These are phyloP conservation scores for Xestobium rufovillosum DNA, from an alignment of 2,888 invertebrate species.

Conservation along the genomic window DNA sequence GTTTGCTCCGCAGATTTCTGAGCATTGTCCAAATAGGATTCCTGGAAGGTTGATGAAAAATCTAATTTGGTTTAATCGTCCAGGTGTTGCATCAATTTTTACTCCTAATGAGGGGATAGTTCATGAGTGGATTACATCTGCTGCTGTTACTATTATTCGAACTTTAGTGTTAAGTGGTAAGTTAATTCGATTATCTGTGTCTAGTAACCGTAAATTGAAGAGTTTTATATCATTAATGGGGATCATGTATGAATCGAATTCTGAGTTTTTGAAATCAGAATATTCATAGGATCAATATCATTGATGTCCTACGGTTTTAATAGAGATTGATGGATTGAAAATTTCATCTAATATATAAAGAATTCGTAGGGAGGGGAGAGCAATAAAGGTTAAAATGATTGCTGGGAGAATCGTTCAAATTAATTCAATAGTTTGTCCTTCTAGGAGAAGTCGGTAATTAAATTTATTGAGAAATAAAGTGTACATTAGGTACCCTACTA, in stretches of 20 bases:
- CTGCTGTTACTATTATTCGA: conserved; percentile 54
- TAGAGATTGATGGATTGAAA: conserved; percentile 49
- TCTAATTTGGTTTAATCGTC: conserved; percentile 65
- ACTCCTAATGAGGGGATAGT: conserved; percentile 55
- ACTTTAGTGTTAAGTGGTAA: too few relatives aligned
- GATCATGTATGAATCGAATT: too few relatives aligned
- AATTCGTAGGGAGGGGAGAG: conserved; percentile 52
- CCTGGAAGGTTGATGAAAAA: too few relatives aligned
- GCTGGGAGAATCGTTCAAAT: conserved; percentile 58
- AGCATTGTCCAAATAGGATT: too few relatives aligned
- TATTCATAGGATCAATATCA: conserved; percentile 33
- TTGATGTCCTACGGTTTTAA: conserved; percentile 59
- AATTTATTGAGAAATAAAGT: conserved; percentile 52
- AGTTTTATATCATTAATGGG: too few relatives aligned
- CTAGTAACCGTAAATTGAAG: too few relatives aligned
- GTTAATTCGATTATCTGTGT: too few relatives aligned
- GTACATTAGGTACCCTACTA: conserved; percentile 52
- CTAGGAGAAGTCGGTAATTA: too few relatives aligned
- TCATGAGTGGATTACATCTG: conserved; percentile 63
- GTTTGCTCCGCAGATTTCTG: too few relatives aligned
- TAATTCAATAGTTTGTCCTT: conserved; percentile 56
- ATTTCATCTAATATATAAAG: conserved; percentile 57
- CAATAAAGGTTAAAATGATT: conserved; percentile 56
- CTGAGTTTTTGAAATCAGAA: too few relatives aligned
- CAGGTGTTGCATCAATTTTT: conserved; percentile 59